These are phyloP conservation scores for Acromyrmex charruanus DNA, from an alignment of 1,140 invertebrate genomes.

Conservation along the genomic window DNA sequence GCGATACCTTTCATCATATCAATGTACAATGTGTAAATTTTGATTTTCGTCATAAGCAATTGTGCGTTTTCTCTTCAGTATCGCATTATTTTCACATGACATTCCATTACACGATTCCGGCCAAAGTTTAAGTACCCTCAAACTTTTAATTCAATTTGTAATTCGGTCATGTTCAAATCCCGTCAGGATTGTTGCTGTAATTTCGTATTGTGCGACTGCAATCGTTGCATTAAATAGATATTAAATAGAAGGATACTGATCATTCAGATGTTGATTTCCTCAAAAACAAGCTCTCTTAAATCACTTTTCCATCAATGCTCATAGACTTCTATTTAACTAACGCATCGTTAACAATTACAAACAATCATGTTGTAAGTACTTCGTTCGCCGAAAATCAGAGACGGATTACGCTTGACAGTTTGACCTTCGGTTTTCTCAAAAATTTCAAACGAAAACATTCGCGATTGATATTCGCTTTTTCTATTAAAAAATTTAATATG, in stretches of 20 bases:
- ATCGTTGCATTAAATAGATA: slow-evolving; percentile 13
- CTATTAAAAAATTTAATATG: neutral
- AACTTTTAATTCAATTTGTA: slow-evolving; percentile 48
- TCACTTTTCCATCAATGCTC: neutral
- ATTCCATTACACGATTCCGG: slow-evolving; percentile 31
- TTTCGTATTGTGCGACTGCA: slow-evolving; percentile 23
- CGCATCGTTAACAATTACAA: slow-evolving; percentile 26
- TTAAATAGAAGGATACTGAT: neutral
- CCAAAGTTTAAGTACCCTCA: slow-evolving; percentile 32
- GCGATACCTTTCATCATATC: slow-evolving; percentile 14
- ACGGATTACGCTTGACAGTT: neutral
- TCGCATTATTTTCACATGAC: slow-evolving; percentile 30
- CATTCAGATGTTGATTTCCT: neutral
- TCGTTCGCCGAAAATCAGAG: neutral
- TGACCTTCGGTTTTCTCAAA: neutral
- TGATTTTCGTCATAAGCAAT: slow-evolving; percentile 23
- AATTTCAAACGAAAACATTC: neutral
- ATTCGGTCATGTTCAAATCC: slow-evolving; percentile 48
- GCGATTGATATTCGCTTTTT: neutral
- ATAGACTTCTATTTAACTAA: slow-evolving; percentile 12
- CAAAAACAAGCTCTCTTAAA: slow-evolving; percentile 28
- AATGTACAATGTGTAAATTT: slow-evolving; percentile 21
- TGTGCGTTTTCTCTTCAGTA: slow-evolving; percentile 16
- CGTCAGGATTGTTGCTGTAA: slow-evolving; percentile 43
- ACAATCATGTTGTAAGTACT: neutral